Evolutionary conservation across 2,888 invertebrate species (phyloP), one percentile per base, ranked within the genome.

Genomic region (Cheilosia pagana): DNA sequence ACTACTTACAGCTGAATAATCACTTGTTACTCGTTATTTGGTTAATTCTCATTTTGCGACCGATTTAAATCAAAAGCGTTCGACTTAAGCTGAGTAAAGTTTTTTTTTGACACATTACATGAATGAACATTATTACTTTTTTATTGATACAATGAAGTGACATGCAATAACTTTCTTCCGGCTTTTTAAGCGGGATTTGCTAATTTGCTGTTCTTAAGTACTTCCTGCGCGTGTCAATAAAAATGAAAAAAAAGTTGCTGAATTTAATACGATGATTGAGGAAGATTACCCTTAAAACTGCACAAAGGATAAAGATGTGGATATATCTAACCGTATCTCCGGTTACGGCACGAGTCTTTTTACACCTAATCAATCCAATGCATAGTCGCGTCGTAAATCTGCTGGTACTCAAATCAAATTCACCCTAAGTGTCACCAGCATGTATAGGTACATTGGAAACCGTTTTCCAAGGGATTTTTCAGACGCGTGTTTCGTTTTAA

Each of bases 331-430:
- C 35, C 35, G 3, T 35, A 35, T 35, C 35, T 35, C 35, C 35
- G 35, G 35, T 3, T 3, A 4, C 1, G 35, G 35, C 35, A 35
- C 50, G 57, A 21, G 21, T 45, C 21, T 45, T n/a, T 45, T 63
- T 25, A 39, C 50, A 52, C 19, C 25, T 19, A 68, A 77, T 77
- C 63, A 50, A 35, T 35, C 39, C 19, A 14, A 67, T 39, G 55
- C n/a, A n/a, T 50, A 31, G 59, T 52, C 28, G 39, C 63, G 1
- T 41, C 57, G 43, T 50, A 62, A 81, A 81, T 75, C 75, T 63
- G 57, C 68, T 68, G 74, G 68, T 60, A 68, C 62, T 62, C 21
- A 48, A 59, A 67, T n/a, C 19, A 6, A 14, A 14, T 55, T 23
- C 12, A 60, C 14, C 10, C 41, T n/a, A 31, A 60, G 43, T 60